Percentiles rank a stretch among this genome's conserved stretches.
These are phyloP conservation scores for Urocynchramus pylzowi DNA, from an alignment of 2,113 vertebrate genomes.

Conservation along the genomic window DNA sequence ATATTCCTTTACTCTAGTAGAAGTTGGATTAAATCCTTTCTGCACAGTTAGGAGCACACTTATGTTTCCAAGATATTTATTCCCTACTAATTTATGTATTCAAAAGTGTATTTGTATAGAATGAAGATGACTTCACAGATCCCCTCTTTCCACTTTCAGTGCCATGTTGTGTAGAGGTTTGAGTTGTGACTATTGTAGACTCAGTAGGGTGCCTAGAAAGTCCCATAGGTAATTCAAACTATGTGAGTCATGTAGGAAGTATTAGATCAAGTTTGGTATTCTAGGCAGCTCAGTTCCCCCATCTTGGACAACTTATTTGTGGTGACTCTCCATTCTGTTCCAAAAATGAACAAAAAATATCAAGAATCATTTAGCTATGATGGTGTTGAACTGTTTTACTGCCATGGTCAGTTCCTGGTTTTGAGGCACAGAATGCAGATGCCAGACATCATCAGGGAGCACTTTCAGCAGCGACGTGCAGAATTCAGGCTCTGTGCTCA, in stretches of 20 bases:
- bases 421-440: not conserved
- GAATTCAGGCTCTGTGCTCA: not conserved
- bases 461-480: not conserved
- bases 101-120: not conserved
- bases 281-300: not conserved
- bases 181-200: not conserved
- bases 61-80: not conserved
- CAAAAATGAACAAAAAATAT: not conserved
- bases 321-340: not conserved
- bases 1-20: not conserved
- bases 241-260: not conserved
- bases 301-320: not conserved
- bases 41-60: not conserved
- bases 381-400: not conserved
- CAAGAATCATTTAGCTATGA: not conserved
- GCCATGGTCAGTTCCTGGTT: not conserved
- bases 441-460: not conserved
- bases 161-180: not conserved
- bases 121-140: not conserved
- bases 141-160: not conserved
- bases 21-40: not conserved
- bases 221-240: not conserved
- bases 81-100: not conserved
- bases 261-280: not conserved
- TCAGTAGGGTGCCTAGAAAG: not conserved